Base-by-base conservation (phyloP, 1,140 invertebrate genomes). In the Lethocerus indicus region DNA sequence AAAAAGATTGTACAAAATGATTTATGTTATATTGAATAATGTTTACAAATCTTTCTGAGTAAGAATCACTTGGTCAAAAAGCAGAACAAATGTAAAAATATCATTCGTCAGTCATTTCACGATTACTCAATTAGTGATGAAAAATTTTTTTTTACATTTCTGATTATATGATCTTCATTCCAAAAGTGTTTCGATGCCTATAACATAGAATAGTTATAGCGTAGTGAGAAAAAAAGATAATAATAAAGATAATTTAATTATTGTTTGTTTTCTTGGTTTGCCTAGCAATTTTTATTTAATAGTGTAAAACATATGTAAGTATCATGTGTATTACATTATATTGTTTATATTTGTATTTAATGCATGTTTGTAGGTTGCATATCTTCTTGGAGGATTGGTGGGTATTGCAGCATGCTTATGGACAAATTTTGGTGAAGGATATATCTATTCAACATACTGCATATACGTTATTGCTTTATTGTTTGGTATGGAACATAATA, bases 401-500 rank as follows among this genome's bases (percentile, higher is more conserved):
- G 78, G 76, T 2, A 18, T 81, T 2, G 62, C 59, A 27, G 76
- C 77, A 25, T 84, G 79, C 62, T 52, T 74, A 7, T 85, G 79
- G 75, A 75, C 89, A 29, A 78, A 71, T 60, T 73, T 79, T 54
- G 76, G 74, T 29, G 54, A 62, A 28, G 72, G 73, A 26, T 35
- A 67, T 13, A 57, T 61, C 37, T 86, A 74, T 59, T 64, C 66
- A 44, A 61, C 63, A 1, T 80, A 81, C 63, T 72, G 74, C 52
- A 81, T 92, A 56, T 90, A 87, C 66, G 63, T 67, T 21, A 75
- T 87, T 21, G 75, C 81, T 42, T 63, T 78, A 13, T 60, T 94
- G 23, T 71, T 92, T 60, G 91, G 80, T 81, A 68, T 66, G 65
- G n/a, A n/a, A n/a, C n/a, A n/a, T n/a, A n/a, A n/a, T n/a, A n/a